Base-by-base conservation (phyloP, 2,888 invertebrate species). In the Amiota communis region DNA sequence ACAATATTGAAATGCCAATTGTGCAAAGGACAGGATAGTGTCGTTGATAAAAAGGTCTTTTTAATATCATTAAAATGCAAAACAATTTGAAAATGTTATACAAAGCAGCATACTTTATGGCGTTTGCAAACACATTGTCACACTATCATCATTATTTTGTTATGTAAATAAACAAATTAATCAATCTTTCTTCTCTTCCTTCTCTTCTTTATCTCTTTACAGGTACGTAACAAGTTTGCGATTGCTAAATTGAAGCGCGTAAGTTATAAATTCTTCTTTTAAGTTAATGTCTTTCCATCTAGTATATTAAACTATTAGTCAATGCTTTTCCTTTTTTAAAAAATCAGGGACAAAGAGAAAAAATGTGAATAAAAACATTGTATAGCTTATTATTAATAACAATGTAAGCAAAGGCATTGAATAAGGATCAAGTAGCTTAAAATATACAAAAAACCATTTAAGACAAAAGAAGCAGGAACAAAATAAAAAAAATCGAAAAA, bases 1-100 rank as follows among this genome's bases (percentile, higher is more conserved):
- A 85, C 84, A 85, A 83, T 83, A 83, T 83, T 83, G 84, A 83
- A 83, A 83, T 85, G 81, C 84, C 86, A 84, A 84, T 85, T 83
- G 84, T 23, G 53, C 23, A 20, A 53, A 68, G n/a, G 63, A 36
- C 36, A 36, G 36, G 36, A 36, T 2, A 6, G 8, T 1, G 23
- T 9, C 15, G 15, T 59, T 8, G 11, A 17, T 11, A 11, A 59
- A n/a, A 17, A 59, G 79, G 80, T 80, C 83, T 85, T 76, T 82
- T 77, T 72, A 83, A 80, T 74, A 75, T 82, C 85, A 82, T 85
- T 85, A 82, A 84, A 84, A 81, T 53, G 53, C 13, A 53, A 12
- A 53, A 13, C 53, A 11, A 53, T 53, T n/a, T 11, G 13, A 53
- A 53, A 53, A n/a, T 48, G 63, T 46, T 74, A 13, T 47, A 46